Evolutionary conservation across 2,113 vertebrate genomes (phyloP).

Genomic region (Sylvilagus bachmani): DNA sequence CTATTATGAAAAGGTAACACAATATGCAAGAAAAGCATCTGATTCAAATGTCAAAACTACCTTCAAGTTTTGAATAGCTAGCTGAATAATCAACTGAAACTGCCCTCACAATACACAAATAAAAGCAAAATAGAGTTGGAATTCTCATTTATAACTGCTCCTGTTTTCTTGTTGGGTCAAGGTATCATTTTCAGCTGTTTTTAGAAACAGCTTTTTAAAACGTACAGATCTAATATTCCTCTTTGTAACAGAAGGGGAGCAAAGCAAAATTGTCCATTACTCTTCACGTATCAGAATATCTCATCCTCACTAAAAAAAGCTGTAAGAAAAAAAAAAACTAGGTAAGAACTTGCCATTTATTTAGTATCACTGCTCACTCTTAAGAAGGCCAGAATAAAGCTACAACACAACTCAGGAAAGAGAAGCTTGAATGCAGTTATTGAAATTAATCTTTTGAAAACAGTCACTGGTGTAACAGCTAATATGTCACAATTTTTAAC

Average conservation of each 20-base stretch:
- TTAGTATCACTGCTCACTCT: not conserved
- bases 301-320: not conserved
- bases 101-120: conserved; percentile 13
- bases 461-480: not conserved
- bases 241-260: not conserved
- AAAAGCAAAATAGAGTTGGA: not conserved
- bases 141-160: conserved; percentile 3
- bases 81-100: conserved; percentile 9
- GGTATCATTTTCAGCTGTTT: not conserved
- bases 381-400: conserved; percentile 51
- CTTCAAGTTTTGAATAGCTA: conserved; percentile 50
- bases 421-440: not conserved
- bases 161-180: not conserved
- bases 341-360: not conserved
- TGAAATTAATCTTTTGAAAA: conserved; percentile 41
- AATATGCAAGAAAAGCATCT: conserved; percentile 31
- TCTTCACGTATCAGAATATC: not conserved
- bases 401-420: not conserved
- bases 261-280: conserved; percentile 15
- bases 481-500: not conserved
- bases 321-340: not conserved
- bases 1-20: conserved; percentile 30
- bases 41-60: conserved; percentile 51
- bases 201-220: conserved; percentile 28
- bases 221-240: not conserved